phyloP scores from a whole-genome alignment of 1,140 invertebrate genomes.

The Formica exsecta region DNA sequence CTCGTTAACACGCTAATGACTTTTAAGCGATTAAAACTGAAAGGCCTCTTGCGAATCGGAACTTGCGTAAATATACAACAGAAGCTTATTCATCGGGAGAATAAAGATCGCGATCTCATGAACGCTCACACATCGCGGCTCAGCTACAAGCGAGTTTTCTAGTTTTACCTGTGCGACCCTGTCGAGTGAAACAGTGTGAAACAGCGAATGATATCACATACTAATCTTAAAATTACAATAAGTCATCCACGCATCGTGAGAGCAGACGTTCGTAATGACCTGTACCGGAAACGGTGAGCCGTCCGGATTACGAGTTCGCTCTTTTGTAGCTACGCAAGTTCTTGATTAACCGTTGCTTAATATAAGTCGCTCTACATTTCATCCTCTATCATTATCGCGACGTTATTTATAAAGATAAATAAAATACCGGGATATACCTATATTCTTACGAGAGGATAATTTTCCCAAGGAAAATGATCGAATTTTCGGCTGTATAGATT shows the following conservation, averaged over 20 bases:
- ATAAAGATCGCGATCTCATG: conserved; percentile 4
- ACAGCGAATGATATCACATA: conserved; percentile 40
- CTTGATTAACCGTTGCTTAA: background rate
- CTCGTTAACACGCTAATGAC: background rate
- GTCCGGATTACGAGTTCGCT: conserved; percentile 35
- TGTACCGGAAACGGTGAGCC: conserved; percentile 27
- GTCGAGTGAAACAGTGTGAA: conserved; percentile 36
- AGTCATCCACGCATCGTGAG: conserved; percentile 70
- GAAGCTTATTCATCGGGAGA: background rate
- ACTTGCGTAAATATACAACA: background rate
- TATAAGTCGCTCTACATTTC: background rate
- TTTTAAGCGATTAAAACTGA: background rate
- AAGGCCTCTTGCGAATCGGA: background rate
- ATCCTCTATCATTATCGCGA: background rate
- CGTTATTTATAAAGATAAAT: background rate
- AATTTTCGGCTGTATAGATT: background rate
- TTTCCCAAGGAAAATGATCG: conserved; percentile 45
- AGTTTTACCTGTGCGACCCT: conserved; percentile 20
- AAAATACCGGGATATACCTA: too few relatives aligned
- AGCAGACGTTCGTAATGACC: conserved; percentile 71
- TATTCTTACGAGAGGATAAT: background rate
- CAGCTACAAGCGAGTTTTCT: background rate
- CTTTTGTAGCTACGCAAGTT: conserved; percentile 26
- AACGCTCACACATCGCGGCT: background rate
- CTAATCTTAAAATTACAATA: conserved; percentile 59